phyloP scores from a whole-genome alignment of 2,113 vertebrate species.

The Psilopsiagon aymara region DNA sequence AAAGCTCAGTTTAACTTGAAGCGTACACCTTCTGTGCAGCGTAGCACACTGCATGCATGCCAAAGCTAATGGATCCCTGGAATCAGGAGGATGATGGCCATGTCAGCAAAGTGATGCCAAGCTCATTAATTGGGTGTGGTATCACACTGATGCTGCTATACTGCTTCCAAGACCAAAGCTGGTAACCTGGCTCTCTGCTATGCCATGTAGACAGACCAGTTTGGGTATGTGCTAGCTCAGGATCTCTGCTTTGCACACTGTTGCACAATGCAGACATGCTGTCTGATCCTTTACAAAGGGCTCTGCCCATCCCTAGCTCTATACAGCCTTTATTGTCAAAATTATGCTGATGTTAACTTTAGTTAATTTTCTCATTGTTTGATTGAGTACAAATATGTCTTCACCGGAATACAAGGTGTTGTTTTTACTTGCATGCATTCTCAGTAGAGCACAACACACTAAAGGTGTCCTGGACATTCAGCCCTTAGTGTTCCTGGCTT shows the following conservation, averaged over 20 bases:
- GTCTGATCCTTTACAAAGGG: constrained; percentile 11
- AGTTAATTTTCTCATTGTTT: constrained; percentile 8
- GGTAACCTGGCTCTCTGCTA: background rate
- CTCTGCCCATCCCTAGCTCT: background rate
- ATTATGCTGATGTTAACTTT: background rate
- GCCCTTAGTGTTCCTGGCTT: background rate
- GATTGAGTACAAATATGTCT: background rate
- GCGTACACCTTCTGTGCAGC: background rate
- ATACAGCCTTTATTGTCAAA: background rate
- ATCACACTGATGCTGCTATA: background rate
- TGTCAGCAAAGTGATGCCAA: constrained; percentile 38
- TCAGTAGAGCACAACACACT: background rate
- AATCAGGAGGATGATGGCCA: background rate
- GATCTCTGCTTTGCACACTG: background rate
- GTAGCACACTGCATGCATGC: background rate
- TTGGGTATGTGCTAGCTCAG: constrained; percentile 43
- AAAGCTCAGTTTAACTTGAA: background rate
- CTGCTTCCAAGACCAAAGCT: background rate
- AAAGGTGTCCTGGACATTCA: background rate
- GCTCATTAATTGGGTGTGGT: constrained; percentile 23
- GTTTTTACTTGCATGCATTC: background rate
- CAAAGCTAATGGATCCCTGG: background rate
- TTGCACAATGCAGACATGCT: background rate
- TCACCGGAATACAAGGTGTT: background rate
- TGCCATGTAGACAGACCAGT: constrained; percentile 45